Evolutionary conservation across 2,888 invertebrate genomes (phyloP).

Genomic region (Andrena chrysosceles): DNA sequence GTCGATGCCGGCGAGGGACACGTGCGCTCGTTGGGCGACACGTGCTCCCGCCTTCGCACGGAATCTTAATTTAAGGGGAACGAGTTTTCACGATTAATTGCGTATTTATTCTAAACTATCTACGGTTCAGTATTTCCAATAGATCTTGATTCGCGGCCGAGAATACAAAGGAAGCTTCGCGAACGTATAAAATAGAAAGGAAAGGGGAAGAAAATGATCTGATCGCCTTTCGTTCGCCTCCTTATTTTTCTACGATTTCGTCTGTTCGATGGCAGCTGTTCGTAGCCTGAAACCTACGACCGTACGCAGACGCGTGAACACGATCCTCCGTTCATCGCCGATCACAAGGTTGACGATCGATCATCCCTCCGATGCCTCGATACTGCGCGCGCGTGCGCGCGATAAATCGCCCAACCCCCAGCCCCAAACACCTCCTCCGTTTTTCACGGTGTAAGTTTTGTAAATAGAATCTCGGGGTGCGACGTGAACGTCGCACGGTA

Average conservation of each 20-base stretch:
- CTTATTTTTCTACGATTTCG: constrained; percentile 37
- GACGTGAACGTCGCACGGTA: constrained; percentile 31
- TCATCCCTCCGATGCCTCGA: constrained; percentile 56
- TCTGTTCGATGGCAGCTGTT: constrained; percentile 50
- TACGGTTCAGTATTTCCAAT: constrained; percentile 11
- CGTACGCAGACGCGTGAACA: constrained; percentile 38
- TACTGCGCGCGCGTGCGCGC: constrained; percentile 10
- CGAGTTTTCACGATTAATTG: constrained; percentile 11
- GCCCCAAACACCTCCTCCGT: neutral
- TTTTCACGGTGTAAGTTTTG: constrained; percentile 58
- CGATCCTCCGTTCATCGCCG: constrained; percentile 54
- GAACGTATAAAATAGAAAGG: neutral
- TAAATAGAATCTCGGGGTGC: constrained; percentile 58
- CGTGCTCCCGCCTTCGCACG: constrained; percentile 6
- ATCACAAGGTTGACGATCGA: constrained; percentile 38
- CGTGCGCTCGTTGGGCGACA: constrained; percentile 5
- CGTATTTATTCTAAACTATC: constrained; percentile 45
- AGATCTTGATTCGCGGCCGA: neutral
- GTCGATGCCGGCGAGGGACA: neutral
- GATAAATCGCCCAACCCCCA: constrained; percentile 22
- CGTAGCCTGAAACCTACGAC: constrained; percentile 34
- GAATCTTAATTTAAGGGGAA: constrained; percentile 32
- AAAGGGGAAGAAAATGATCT: neutral
- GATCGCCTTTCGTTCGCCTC: constrained; percentile 13
- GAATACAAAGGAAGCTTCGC: neutral